Conservation (phyloP, 2,797 vertebrate species). For the Manis crassicaudata region DNA sequence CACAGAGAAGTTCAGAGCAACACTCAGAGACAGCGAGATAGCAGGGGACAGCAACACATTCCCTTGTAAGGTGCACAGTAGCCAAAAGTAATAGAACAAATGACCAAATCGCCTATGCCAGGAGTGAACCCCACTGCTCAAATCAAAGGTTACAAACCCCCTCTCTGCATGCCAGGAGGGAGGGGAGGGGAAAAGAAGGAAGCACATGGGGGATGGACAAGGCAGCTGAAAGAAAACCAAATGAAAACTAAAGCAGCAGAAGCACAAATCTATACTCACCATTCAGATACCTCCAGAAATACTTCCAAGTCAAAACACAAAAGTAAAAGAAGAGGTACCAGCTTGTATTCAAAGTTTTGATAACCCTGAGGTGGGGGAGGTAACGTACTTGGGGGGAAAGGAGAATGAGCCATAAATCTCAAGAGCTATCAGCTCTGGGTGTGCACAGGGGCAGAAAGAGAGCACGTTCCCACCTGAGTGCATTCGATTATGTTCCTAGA, state of each 20-base stretch:
- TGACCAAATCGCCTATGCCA: not conserved
- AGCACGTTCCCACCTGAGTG: accelerated
- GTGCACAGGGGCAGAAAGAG: not conserved
- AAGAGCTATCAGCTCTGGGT: not conserved
- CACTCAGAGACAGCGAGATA: not conserved
- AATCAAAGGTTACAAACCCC: not conserved
- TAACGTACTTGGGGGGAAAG: not conserved
- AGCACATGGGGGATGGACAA: not conserved
- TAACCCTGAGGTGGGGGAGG: not conserved
- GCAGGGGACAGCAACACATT: not conserved
- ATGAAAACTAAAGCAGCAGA: not conserved
- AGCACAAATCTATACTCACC: not conserved
- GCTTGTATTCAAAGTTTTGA: not conserved
- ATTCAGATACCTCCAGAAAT: constrained; percentile 30
- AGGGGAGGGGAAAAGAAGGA: not conserved
- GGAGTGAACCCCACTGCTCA: not conserved
- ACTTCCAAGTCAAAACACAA: not conserved
- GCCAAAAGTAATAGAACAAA: not conserved
- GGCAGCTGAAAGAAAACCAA: not conserved
- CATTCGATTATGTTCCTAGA: accelerated
- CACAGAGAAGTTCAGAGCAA: not conserved
- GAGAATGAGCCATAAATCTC: not conserved
- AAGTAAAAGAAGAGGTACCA: not conserved
- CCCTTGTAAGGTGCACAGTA: not conserved
- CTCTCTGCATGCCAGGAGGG: not conserved